Evolutionary conservation across 2,113 vertebrate genomes (phyloP).

Genomic region (Geococcyx californianus): DNA sequence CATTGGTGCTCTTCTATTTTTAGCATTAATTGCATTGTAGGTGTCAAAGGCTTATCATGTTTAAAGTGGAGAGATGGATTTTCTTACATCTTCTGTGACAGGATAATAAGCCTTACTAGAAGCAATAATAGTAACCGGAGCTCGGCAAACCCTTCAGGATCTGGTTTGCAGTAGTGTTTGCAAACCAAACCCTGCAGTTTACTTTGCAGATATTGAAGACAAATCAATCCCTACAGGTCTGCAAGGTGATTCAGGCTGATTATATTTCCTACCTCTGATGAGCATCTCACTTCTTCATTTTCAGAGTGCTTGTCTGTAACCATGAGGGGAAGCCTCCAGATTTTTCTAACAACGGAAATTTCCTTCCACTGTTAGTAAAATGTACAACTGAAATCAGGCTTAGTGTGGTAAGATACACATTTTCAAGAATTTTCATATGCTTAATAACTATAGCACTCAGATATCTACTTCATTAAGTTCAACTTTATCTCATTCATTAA

Average conservation of each 20-base stretch:
- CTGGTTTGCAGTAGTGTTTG: neutral
- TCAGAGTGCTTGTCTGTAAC: neutral
- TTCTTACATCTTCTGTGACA: constrained; percentile 74
- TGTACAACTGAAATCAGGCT: neutral
- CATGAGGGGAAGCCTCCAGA: neutral
- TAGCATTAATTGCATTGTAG: constrained; percentile 77
- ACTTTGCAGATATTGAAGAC: neutral
- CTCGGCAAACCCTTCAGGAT: neutral
- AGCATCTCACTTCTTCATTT: neutral
- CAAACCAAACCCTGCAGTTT: neutral
- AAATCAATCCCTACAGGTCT: neutral
- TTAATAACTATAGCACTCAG: neutral
- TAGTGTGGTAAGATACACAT: neutral
- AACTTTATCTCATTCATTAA: neutral
- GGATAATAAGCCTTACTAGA: constrained; percentile 65
- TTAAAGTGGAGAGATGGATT: constrained; percentile 72
- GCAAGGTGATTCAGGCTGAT: neutral
- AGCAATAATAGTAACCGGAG: constrained; percentile 61
- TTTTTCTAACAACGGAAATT: neutral
- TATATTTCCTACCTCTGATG: neutral
- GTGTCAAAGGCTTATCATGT: constrained; percentile 78
- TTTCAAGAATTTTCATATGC: neutral
- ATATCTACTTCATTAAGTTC: constrained; percentile 57
- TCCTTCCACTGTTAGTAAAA: neutral
- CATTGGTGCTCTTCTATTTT: constrained; percentile 73